Evolutionary conservation across 2,113 vertebrate genomes (phyloP), one percentile per base, ranked within the genome.

Genomic region (Cygnus buccinator): DNA sequence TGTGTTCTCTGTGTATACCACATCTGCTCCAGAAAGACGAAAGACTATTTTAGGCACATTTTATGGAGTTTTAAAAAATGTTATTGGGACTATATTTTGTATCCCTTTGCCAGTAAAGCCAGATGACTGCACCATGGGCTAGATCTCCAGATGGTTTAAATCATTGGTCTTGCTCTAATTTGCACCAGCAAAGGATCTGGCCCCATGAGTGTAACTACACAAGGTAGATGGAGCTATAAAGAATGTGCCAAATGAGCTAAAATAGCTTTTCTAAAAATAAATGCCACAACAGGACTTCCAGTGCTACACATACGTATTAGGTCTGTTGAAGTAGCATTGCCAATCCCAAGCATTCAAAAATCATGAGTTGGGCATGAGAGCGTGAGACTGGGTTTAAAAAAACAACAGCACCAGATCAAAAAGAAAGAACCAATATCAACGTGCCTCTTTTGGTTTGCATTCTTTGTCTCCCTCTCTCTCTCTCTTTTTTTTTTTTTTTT

Each of bases 191-290:
- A 93, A 97, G 91, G 90, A 96, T 97, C 75, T 83, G 89, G 92
- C 82, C 91, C 75, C 94, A 59, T 17, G 95, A 95, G 92, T 77
- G 75, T 74, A 96, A 93, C 93, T 95, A 85, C 67, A 94, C 31
- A 50, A 96, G 93, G 95, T 95, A 91, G 90, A 88, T 84, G 78
- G 77, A 91, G 37, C 93, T 93, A 59, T 95, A 94, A 96, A 94
- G 75, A 95, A 94, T 70, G 75, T 8, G 6, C 75, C 90, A 95
- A 96, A 97, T 96, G 72, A 96, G 81, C 82, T 85, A 94, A 96
- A 96, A 94, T 90, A 96, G 82, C 31, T 85, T 91, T 94, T 93
- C 94, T 95, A 96, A 97, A 97, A 95, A 96, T 97, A 96, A 95
- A 95, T 91, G 81, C 67, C 62, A 85, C 92, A 94, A 95, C 55